Evolutionary conservation across 1,140 invertebrate genomes (phyloP).

Genomic region (Aphaenogaster ashmeadi): DNA sequence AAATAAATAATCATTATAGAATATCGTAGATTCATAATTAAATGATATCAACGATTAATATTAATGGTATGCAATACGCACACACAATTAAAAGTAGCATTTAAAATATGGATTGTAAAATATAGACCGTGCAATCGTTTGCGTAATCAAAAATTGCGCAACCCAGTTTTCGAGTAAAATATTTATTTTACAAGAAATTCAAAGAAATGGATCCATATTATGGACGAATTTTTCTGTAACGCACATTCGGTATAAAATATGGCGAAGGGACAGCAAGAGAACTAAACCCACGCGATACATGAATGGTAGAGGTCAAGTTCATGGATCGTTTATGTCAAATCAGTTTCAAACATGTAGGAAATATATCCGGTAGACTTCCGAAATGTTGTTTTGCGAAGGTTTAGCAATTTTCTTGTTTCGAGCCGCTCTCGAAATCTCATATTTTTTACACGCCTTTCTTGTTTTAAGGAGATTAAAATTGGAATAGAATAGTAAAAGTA

Average conservation of each 20-base stretch:
- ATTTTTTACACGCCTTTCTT: neutral
- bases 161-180: neutral
- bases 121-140: neutral
- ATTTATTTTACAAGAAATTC: conserved; percentile 1
- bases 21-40: neutral
- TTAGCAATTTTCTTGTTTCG: conserved; percentile 6
- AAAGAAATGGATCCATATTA: neutral
- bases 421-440: neutral
- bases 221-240: neutral
- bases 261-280: neutral
- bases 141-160: neutral
- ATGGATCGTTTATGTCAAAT: neutral
- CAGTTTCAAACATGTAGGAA: neutral
- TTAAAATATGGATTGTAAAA: conserved; percentile 6
- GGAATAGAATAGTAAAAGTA: neutral
- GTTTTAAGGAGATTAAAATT: neutral
- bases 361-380: neutral
- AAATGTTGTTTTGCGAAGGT: neutral
- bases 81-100: neutral
- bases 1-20: conserved; percentile 9
- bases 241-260: neutral
- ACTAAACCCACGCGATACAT: neutral
- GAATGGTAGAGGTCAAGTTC: conserved; percentile 6
- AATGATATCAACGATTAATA: neutral
- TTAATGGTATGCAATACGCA: neutral